Base-by-base conservation (phyloP, 2,888 invertebrate species). In the Biston stratarius region DNA sequence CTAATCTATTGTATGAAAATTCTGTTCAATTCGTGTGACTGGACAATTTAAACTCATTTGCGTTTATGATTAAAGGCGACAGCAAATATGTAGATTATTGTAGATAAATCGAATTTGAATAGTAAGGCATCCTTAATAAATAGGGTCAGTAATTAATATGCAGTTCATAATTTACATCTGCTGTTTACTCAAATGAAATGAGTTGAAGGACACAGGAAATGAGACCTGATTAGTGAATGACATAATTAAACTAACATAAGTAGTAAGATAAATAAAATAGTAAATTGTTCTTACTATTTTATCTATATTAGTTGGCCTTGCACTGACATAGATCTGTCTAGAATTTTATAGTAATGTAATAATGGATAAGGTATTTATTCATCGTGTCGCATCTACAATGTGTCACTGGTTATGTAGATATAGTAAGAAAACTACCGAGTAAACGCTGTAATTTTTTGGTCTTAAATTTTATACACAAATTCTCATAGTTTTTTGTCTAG, bases 241-340 rank as follows among this genome's bases (percentile, higher is more conserved):
- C 69, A 67, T 67, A 63, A 61, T 57, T 15, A 56, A 67, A 40
- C 40, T 47, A 45, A 45, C 10, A 10, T 57, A 42, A 36, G 12
- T 48, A 24, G 24, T 24, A 24, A 24, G 1, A 24, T 24, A 24
- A 24, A 24, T 24, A 24, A 2, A 24, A 44, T 47, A 64, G 61
- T 65, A 58, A 64, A 55, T n/a, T n/a, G n/a, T n/a, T n/a, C n/a
- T n/a, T n/a, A n/a, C n/a, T n/a, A n/a, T n/a, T n/a, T n/a, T n/a
- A n/a, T n/a, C n/a, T n/a, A n/a, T n/a, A n/a, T n/a, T n/a, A n/a
- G 58, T 49, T 69, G 68, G 70, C 70, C 72, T 72, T 72, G 72
- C 61, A 62, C 55, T 68, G 61, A 62, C 61, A 61, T 61, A 51
- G 53, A 65, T 67, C 55, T 61, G 62, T 64, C 55, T 61, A 67